These are phyloP conservation scores for Macrostomum lignano DNA, from an alignment of 1,140 invertebrate genomes.

Conservation along the genomic window DNA sequence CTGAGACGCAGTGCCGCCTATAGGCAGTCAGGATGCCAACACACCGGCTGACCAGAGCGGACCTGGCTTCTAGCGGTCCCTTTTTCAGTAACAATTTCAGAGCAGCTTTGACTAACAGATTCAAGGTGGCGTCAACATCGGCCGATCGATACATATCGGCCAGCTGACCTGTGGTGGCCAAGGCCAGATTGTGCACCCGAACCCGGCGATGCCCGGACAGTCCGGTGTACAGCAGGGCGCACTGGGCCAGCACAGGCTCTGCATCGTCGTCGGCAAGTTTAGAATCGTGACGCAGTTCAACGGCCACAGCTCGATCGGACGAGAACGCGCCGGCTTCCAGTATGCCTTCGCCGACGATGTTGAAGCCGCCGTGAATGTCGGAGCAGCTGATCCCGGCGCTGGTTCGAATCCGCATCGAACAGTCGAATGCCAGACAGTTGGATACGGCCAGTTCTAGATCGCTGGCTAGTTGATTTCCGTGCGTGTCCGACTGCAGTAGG, in stretches of 20 bases:
- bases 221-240: constrained; percentile 73
- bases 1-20: constrained; percentile 62
- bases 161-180: constrained; percentile 62
- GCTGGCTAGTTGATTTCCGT: constrained; percentile 54
- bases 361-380: constrained; percentile 86
- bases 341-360: constrained; percentile 87
- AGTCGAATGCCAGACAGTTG: constrained; percentile 60
- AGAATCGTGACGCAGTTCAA: constrained; percentile 95
- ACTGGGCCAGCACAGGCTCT: constrained; percentile 50
- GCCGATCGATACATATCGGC: constrained; percentile 65
- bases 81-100: constrained; percentile 21
- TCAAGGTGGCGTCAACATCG: constrained; percentile 69
- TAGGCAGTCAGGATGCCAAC: constrained; percentile 69
- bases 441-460: constrained; percentile 51
- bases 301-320: constrained; percentile 48
- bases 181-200: constrained; percentile 63
- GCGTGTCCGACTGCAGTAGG: constrained; percentile 60
- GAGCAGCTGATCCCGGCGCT: constrained; percentile 66
- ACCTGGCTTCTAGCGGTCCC: constrained; percentile 33
- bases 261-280: constrained; percentile 70
- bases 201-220: constrained; percentile 58
- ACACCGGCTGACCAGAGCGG: constrained; percentile 35
- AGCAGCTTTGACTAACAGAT: constrained; percentile 57
- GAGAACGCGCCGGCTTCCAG: constrained; percentile 73
- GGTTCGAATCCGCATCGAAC: constrained; percentile 70